Evolutionary conservation across 2,113 vertebrate genomes (phyloP), one percentile per base, ranked within the genome.

Genomic region (Apodemus speciosus): DNA sequence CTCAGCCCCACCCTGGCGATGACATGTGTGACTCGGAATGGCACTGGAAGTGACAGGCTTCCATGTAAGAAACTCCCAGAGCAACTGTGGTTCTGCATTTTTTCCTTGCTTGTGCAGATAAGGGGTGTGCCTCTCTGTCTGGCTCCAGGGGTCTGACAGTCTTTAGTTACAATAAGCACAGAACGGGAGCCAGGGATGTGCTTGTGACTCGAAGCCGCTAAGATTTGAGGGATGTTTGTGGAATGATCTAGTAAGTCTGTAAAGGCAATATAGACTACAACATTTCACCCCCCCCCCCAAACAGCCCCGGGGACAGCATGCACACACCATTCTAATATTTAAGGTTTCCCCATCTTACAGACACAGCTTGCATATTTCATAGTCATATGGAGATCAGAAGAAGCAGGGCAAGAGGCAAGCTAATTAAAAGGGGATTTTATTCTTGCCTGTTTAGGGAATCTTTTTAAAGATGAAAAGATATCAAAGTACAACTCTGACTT

Each of bases 351-450:
- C 35, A 80, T n/a, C 13, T 16, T 56, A 56, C 73, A 89, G 94
- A 88, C 80, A 68, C 25, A 43, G 43, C 53, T 81, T 62, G 18
- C 21, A 0, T 2, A 40, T 35, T 72, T 43, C 0, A 9, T 60
- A 21, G 76, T 62, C 66, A 40, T 0, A 0, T 0, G 23, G 64
- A 92, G 66, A 72, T 32, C 68, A 85, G 72, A 89, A 75, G 56
- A 85, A 86, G 79, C 5, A 66, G 46, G 81, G 69, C 5, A 46
- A 73, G 49, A 90, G 92, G 85, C 90, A 92, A 83, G 53, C 18
- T 90, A 81, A 93, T 95, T 88, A 81, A 92, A 73, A 92, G 21
- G 53, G 80, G 91, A 92, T 93, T 93, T 94, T 80, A 71, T 88
- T 96, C 80, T 90, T 92, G 43, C 7, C 35, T 91, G 79, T 93